Evolutionary conservation across 1,140 invertebrate genomes (phyloP).

Genomic region (Metopolophium dirhodum): DNA sequence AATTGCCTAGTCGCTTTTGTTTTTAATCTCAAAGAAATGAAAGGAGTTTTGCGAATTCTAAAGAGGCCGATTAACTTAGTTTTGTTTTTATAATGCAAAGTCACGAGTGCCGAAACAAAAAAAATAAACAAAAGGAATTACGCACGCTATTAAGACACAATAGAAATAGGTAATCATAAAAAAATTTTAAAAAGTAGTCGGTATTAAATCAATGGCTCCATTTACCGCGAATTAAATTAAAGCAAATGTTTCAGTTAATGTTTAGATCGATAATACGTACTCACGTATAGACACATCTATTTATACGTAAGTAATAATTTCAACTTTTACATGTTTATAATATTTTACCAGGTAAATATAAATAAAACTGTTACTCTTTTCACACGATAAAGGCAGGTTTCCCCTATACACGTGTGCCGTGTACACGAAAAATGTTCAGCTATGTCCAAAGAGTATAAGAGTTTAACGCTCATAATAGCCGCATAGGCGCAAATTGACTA

Average conservation of each 20-base stretch:
- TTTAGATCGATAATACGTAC: background rate
- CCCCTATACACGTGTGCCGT: no score
- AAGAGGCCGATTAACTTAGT: constrained; percentile 48
- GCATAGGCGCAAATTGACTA: no score
- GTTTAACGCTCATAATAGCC: no score
- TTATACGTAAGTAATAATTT: background rate
- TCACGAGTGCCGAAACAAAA: constrained; percentile 16
- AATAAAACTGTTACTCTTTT: background rate
- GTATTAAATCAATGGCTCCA: background rate
- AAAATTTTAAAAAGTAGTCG: background rate
- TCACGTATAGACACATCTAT: background rate
- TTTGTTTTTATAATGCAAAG: constrained; percentile 40
- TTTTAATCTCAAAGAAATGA: constrained; percentile 31
- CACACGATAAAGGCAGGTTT: no score
- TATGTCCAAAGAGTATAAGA: no score
- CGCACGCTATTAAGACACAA: constrained; percentile 17
- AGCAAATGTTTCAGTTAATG: background rate
- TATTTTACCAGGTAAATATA: background rate
- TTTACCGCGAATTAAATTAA: background rate
- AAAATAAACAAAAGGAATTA: constrained; percentile 17
- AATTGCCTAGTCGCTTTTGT: constrained; percentile 35
- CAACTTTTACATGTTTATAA: background rate
- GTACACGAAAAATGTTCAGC: no score
- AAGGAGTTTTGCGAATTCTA: constrained; percentile 40
- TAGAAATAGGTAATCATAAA: background rate